Evolutionary conservation across 2,797 vertebrate species (phyloP).

Genomic region (Pipistrellus nathusii): DNA sequence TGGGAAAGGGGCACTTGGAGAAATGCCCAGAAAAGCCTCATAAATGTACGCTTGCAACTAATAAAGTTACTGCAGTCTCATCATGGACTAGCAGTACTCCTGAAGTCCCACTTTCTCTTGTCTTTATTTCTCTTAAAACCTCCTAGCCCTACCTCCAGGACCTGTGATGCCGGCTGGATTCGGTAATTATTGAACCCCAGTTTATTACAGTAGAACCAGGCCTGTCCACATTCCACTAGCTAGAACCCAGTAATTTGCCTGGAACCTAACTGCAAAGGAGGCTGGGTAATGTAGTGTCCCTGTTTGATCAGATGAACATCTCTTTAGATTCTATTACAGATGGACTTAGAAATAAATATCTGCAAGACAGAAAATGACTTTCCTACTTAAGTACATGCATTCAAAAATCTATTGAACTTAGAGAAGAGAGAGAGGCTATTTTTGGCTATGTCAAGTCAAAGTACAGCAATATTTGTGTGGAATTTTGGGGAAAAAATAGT

Average conservation of each 20-base stretch:
- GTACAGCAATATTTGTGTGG: not conserved
- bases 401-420: not conserved
- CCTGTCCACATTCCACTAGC: not conserved
- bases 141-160: too few relatives aligned
- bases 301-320: not conserved
- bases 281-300: not conserved
- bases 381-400: not conserved
- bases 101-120: too few relatives aligned
- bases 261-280: not conserved
- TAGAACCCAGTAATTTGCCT: not conserved
- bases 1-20: too few relatives aligned
- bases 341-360: not conserved
- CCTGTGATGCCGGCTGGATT: too few relatives aligned
- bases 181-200: not conserved
- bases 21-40: too few relatives aligned
- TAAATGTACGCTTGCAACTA: too few relatives aligned
- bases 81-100: too few relatives aligned
- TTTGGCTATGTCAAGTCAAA: not conserved
- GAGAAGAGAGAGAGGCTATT: not conserved
- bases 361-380: not conserved
- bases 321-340: not conserved
- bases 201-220: slow-evolving; percentile 34
- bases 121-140: too few relatives aligned
- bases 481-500: not conserved
- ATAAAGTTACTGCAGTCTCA: too few relatives aligned